phyloP scores from a whole-genome alignment of 2,888 invertebrate species.

The Platycheirus rosarum region DNA sequence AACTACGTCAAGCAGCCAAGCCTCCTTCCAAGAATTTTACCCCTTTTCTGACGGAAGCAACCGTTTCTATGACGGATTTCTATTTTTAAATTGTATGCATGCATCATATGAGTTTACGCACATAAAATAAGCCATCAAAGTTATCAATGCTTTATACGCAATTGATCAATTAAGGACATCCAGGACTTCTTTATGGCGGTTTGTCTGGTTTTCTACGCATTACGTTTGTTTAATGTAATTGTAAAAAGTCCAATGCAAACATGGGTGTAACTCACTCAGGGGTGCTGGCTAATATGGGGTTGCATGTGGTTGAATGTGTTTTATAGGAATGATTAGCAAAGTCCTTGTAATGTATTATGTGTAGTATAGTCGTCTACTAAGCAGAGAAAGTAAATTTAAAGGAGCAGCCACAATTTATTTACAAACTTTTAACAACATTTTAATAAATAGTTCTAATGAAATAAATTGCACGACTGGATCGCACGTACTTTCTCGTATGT shows the following conservation, averaged over 20 bases:
- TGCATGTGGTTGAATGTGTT: background rate
- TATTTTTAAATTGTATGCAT: constrained; percentile 28
- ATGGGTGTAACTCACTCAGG: background rate
- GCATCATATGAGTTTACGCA: background rate
- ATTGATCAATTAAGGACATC: background rate
- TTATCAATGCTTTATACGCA: background rate
- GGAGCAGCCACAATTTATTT: constrained; percentile 49
- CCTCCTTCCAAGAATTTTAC: constrained; percentile 40
- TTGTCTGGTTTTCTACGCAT: background rate
- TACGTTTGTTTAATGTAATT: background rate
- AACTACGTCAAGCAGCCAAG: constrained; percentile 49
- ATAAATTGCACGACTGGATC: too few species aligned
- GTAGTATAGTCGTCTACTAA: background rate
- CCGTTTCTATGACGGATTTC: constrained; percentile 1
- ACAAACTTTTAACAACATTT: constrained; percentile 11
- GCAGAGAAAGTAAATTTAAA: background rate
- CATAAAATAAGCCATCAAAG: background rate
- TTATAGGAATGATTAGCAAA: background rate
- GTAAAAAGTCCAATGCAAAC: too few species aligned
- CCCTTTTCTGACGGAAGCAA: constrained; percentile 40
- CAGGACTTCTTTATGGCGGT: background rate
- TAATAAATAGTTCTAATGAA: too few species aligned
- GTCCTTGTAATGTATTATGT: background rate
- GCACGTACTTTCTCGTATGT: too few species aligned
- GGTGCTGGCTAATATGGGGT: background rate